Evolutionary conservation across 1,140 invertebrate genomes (phyloP).

Genomic region (Aplysia californica): DNA sequence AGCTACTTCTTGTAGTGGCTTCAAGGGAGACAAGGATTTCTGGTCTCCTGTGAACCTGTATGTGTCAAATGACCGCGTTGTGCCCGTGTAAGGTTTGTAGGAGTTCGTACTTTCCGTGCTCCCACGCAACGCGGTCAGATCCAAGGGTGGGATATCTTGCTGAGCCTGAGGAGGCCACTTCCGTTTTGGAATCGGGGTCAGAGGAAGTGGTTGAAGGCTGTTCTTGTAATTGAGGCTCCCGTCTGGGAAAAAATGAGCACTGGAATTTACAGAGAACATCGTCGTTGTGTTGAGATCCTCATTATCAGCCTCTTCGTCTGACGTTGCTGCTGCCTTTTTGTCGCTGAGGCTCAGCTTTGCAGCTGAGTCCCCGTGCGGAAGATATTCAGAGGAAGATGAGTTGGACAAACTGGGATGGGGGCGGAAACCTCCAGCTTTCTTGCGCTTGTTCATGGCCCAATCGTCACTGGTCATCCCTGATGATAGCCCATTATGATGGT

Average conservation of each 20-base stretch:
- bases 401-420: too few relatives aligned
- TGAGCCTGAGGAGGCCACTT: conserved; percentile 20
- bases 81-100: conserved; percentile 43
- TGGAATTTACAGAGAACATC: conserved; percentile 41
- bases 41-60: conserved; percentile 28
- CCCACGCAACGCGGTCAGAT: conserved; percentile 38
- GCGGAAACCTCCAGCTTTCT: too few relatives aligned
- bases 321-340: background rate
- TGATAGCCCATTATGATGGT: background rate
- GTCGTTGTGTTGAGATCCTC: conserved; percentile 39
- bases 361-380: background rate
- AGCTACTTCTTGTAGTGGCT: background rate
- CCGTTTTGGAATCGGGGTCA: conserved; percentile 38
- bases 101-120: conserved; percentile 43
- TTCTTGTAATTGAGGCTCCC: conserved; percentile 40
- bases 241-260: conserved; percentile 37
- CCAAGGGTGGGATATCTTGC: conserved; percentile 40
- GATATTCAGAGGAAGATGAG: conserved; percentile 5
- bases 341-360: background rate
- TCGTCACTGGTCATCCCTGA: too few relatives aligned
- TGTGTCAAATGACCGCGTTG: conserved; percentile 44
- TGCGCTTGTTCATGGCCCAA: too few relatives aligned
- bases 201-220: conserved; percentile 32
- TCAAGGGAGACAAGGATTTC: background rate
- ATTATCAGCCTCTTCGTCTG: background rate